Base-by-base conservation (phyloP, 2,113 vertebrate genomes). In the Neolamprologus devosi region DNA sequence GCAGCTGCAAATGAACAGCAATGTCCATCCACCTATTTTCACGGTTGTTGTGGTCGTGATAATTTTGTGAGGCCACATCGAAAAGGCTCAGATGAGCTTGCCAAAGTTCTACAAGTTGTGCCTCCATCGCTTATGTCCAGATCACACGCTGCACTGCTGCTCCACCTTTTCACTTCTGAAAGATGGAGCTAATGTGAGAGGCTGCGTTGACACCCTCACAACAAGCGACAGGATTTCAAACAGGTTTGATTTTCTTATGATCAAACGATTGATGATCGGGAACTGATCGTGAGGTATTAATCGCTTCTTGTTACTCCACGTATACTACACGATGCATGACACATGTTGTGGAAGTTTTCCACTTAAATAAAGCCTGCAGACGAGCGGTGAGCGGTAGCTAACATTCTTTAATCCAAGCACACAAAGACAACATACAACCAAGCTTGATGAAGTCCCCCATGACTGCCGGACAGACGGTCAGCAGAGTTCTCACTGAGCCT, bases 181-280 rank as follows among this genome's bases (percentile, higher is more conserved):
- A 53, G 51, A 53, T 53, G 51, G 51, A 53, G 19, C 51, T 53
- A 53, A 1, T 53, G 51, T 53, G 51, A 53, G 5, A 53, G 51
- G 51, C 51, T 53, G 51, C 1, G 51, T 53, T 53, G 19, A 53
- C 51, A 53, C 51, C 0, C 51, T 53, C 0, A 0, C 9, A 53
- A 21, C 5, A 6, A 21, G 51, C 9, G 19, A 53, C 19, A 21
- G 51, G 51, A 53, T 53, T 53, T 53, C 51, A 53, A 53, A 53
- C 51, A 53, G 19, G 51, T 53, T 53, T 21, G 0, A 53, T 53
- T 53, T 53, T 53, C 9, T 53, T 11, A 53, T 0, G 9, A 53
- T 49, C 47, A 49, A 49, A 49, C 8, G 8, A 49, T 49, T 49
- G 47, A 49, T 49, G 51, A 53, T 53, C 51, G 9, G 51, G 51